Percentiles rank a stretch among this genome's conserved stretches.
These are phyloP conservation scores for Emmelina monodactyla DNA, from an alignment of 2,888 invertebrate species.

Conservation along the genomic window DNA sequence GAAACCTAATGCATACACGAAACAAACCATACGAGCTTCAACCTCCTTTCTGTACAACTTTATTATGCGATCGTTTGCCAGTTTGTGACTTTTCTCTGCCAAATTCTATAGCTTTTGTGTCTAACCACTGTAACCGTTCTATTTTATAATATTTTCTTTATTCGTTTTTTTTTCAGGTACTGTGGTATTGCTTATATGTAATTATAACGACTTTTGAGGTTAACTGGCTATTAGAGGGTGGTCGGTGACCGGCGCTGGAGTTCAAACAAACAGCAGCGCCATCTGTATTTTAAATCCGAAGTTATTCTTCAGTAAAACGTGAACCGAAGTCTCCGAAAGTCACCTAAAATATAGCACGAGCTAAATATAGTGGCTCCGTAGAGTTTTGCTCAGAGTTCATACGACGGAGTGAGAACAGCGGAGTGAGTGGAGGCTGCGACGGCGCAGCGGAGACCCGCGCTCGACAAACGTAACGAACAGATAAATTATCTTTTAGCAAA, in stretches of 20 bases:
- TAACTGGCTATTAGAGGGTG: constrained; percentile 8
- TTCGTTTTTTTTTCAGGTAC: constrained; percentile 52
- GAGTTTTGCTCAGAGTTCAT: neutral
- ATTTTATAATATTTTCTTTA: constrained; percentile 35
- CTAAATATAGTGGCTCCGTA: too few relatives aligned
- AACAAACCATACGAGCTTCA: neutral
- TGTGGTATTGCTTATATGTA: constrained; percentile 61
- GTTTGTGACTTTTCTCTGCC: neutral
- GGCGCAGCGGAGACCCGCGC: constrained; percentile 24
- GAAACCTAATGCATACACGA: neutral
- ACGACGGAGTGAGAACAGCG: constrained; percentile 4
- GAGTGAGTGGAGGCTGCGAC: constrained; percentile 26
- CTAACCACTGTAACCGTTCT: constrained; percentile 43
- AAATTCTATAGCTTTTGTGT: constrained; percentile 19
- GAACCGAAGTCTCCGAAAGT: too few relatives aligned
- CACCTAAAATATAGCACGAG: too few relatives aligned
- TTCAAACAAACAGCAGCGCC: neutral
- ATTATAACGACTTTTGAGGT: constrained; percentile 39
- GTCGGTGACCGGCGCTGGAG: constrained; percentile 1
- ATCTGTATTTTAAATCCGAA: neutral
- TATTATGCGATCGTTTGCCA: neutral
- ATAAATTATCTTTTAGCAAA: constrained; percentile 62
- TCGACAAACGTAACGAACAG: constrained; percentile 49
- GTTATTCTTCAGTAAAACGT: too few relatives aligned
- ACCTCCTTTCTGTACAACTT: neutral